Conservation (phyloP, 2,888 invertebrate species). For the Mycogona germanica region DNA sequence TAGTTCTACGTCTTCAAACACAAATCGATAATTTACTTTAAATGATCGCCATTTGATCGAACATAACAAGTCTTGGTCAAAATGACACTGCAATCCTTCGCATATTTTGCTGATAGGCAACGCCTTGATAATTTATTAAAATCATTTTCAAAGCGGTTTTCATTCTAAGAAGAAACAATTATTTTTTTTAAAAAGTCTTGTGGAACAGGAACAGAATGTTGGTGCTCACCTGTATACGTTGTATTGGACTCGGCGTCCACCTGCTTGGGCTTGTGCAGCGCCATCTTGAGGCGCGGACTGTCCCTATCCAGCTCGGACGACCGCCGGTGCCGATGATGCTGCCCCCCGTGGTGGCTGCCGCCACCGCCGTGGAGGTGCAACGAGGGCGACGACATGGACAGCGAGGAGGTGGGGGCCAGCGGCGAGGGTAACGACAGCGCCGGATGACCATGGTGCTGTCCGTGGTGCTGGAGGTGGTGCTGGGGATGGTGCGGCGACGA, state of each 20-base stretch:
- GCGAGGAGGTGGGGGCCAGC: constrained; percentile 1
- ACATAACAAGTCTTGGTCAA: too few relatives aligned
- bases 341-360: constrained; percentile 51
- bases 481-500: neutral
- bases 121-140: neutral
- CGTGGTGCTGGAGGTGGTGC: neutral
- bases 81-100: too few relatives aligned
- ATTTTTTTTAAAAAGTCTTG: too few relatives aligned
- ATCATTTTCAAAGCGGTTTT: neutral
- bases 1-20: too few relatives aligned
- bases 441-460: neutral
- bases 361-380: constrained; percentile 13
- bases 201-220: too few relatives aligned
- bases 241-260: constrained; percentile 78
- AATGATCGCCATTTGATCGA: too few relatives aligned
- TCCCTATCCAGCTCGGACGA: constrained; percentile 31
- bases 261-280: constrained; percentile 17
- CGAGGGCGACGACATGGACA: neutral
- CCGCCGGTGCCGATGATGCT: constrained; percentile 29
- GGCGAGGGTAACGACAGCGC: neutral
- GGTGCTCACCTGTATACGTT: constrained; percentile 76
- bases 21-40: too few relatives aligned
- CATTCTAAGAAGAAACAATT: neutral
- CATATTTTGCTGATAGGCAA: too few relatives aligned
- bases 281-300: constrained; percentile 8